These are phyloP conservation scores for Notoglanidium macrostoma DNA, from an alignment of 2,797 vertebrate species.

Conservation along the genomic window DNA sequence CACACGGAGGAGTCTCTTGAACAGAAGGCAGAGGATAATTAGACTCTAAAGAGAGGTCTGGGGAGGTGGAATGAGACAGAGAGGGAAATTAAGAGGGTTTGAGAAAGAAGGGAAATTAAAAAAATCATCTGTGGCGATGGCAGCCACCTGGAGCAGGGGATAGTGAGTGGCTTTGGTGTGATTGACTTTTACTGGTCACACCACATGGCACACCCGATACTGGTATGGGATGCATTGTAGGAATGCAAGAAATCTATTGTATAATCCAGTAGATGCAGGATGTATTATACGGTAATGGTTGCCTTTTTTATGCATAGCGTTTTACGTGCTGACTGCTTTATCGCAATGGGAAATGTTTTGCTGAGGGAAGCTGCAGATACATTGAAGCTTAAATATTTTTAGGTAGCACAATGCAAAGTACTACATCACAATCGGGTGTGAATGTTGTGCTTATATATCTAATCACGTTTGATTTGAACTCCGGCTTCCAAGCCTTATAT, in stretches of 20 bases:
- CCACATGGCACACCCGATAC: background rate
- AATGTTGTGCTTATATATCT: background rate
- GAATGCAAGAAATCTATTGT: background rate
- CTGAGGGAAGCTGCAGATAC: background rate
- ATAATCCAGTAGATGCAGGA: background rate
- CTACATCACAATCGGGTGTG: background rate
- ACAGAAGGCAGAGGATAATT: slow-evolving; percentile 91
- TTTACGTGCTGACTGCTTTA: too few species aligned
- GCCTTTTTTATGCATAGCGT: background rate
- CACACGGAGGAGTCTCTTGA: slow-evolving; percentile 81
- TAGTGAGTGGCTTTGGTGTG: slow-evolving; percentile 11
- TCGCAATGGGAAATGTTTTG: background rate
- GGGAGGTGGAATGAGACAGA: slow-evolving; percentile 42
- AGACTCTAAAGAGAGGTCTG: slow-evolving; percentile 77
- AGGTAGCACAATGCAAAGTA: background rate
- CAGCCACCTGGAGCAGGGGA: slow-evolving; percentile 46
- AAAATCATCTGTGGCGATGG: slow-evolving; percentile 36
- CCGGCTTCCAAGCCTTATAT: background rate
- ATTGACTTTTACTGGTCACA: slow-evolving; percentile 29
- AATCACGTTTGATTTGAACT: background rate
- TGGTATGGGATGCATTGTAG: background rate
- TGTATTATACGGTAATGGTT: background rate
- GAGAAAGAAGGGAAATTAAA: slow-evolving; percentile 42
- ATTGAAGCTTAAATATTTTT: background rate
- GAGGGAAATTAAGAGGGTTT: slow-evolving; percentile 38